A percentile compares a stretch with the other conserved stretches of the same genome.
These are phyloP conservation scores for Lymantria dispar DNA, from an alignment of 2,888 invertebrate species.

Conservation along the genomic window DNA sequence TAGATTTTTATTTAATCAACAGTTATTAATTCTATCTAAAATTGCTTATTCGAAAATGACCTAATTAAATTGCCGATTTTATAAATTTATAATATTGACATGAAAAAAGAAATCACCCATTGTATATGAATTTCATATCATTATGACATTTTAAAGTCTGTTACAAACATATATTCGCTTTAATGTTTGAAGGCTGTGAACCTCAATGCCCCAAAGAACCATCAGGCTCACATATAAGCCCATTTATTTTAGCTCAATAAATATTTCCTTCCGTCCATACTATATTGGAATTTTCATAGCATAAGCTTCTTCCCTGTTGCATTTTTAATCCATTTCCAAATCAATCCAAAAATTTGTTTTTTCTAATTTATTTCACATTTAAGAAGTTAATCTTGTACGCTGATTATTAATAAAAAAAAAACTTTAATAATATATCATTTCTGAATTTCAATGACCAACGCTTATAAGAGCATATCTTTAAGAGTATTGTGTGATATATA, in stretches of 20 bases:
- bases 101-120: too few species aligned
- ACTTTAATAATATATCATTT: constrained; percentile 38
- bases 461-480: constrained; percentile 79
- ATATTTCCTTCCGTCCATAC: constrained; percentile 76
- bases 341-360: constrained; percentile 12
- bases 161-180: constrained; percentile 33
- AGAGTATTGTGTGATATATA: constrained; percentile 78
- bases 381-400: constrained; percentile 31
- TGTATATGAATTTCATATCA: too few species aligned
- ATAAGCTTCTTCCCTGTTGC: constrained; percentile 56
- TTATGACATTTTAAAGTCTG: background rate
- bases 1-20: too few species aligned
- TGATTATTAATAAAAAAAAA: constrained; percentile 26
- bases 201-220: constrained; percentile 47
- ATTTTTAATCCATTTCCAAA: constrained; percentile 42
- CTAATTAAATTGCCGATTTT: too few species aligned
- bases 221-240: constrained; percentile 30
- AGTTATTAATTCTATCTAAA: too few species aligned
- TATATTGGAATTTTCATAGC: constrained; percentile 65
- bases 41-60: too few species aligned
- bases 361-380: constrained; percentile 32
- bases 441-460: constrained; percentile 74
- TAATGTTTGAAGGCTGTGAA: constrained; percentile 55
- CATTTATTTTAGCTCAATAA: constrained; percentile 63
- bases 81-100: too few species aligned